Conservation (phyloP, 64 coral and sea anemone species). For the Stichodactyla helianthus region DNA sequence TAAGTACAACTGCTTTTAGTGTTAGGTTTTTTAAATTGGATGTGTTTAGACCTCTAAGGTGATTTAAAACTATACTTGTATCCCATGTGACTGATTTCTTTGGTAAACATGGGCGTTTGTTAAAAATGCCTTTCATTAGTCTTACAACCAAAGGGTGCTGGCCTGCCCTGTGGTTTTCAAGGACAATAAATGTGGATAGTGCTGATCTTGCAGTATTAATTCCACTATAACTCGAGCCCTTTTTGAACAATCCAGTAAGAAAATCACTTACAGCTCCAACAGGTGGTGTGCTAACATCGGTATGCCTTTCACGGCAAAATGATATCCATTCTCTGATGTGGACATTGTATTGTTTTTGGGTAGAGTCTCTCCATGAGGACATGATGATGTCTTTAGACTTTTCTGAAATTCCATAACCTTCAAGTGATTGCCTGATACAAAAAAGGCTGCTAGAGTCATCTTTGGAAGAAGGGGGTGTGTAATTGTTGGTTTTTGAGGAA, state of each 20-base stretch:
- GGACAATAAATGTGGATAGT: conserved; percentile 29
- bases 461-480: conserved; percentile 7
- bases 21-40: not conserved
- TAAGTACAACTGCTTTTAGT: not conserved
- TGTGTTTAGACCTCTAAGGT: not conserved
- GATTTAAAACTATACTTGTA: not conserved
- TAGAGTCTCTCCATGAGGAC: conserved; percentile 12
- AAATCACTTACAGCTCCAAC: conserved; percentile 27
- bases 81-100: not conserved
- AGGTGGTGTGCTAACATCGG: conserved; percentile 14
- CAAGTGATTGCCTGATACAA: conserved; percentile 18
- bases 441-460: conserved; percentile 4
- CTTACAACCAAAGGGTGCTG: conserved; percentile 42
- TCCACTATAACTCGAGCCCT: conserved; percentile 32
- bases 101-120: not conserved
- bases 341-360: not conserved
- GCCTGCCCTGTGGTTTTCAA: conserved; percentile 2
- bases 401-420: not conserved
- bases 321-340: conserved; percentile 19
- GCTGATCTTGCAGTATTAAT: conserved; percentile 26
- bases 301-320: conserved; percentile 28
- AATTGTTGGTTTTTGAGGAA: not conserved
- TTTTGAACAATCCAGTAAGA: conserved; percentile 30
- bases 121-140: conserved; percentile 36
- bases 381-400: conserved; percentile 12